phyloP scores from a whole-genome alignment of 2,888 invertebrate genomes.

The Ernsta delagoae region DNA sequence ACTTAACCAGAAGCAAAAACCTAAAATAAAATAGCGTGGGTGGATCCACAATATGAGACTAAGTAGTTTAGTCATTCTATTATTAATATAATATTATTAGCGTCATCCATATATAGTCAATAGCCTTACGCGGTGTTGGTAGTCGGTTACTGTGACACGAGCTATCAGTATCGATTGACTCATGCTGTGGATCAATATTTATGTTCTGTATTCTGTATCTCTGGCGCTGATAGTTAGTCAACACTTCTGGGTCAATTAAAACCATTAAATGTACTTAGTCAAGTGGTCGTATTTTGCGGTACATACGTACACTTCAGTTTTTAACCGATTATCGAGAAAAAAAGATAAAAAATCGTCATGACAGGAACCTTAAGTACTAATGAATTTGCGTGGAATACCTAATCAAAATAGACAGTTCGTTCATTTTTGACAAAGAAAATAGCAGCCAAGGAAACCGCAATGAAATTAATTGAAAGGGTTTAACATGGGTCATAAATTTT shows the following conservation, averaged over 20 bases:
- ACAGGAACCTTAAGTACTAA: no score
- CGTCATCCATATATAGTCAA: slow-evolving; percentile 25
- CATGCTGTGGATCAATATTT: slow-evolving; percentile 29
- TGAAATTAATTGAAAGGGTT: no score
- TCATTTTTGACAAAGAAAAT: no score
- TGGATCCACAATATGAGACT: slow-evolving; percentile 19
- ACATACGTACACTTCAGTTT: no score
- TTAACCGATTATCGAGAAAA: no score
- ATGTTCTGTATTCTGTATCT: slow-evolving; percentile 28
- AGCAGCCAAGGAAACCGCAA: no score
- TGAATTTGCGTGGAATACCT: no score
- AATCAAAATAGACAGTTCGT: no score
- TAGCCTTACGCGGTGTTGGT: slow-evolving; percentile 18
- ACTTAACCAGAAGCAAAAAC: slow-evolving; percentile 11
- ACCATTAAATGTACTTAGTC: not conserved
- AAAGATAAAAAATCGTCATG: no score
- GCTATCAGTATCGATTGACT: slow-evolving; percentile 10
- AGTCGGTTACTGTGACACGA: slow-evolving; percentile 29
- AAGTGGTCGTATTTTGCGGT: not conserved
- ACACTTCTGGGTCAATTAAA: slow-evolving; percentile 35
- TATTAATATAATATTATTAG: no score
- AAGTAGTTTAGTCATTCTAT: slow-evolving; percentile 26
- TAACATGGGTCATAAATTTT: no score
- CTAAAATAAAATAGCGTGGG: slow-evolving; percentile 19
- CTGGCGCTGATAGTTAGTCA: slow-evolving; percentile 31